phyloP scores from a whole-genome alignment of 2,888 invertebrate species.

The Pelosia muscerda region DNA sequence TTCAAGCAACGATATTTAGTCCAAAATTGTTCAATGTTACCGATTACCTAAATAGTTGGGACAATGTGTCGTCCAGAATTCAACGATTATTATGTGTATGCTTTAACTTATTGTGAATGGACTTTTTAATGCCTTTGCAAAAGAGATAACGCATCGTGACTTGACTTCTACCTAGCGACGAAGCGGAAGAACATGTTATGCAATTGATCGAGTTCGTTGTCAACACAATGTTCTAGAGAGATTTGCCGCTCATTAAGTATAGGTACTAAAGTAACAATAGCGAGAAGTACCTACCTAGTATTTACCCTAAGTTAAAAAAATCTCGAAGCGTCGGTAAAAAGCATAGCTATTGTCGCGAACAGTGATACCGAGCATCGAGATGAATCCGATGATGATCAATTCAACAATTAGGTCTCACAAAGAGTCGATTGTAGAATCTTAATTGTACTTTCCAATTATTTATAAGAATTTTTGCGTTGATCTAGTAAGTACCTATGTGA shows the following conservation, averaged over 20 bases:
- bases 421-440: not conserved
- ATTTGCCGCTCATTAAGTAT: conserved; percentile 40
- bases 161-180: conserved; percentile 26
- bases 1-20: not conserved
- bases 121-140: conserved; percentile 38
- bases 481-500: not conserved
- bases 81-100: conserved; percentile 25
- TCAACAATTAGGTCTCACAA: conserved; percentile 23
- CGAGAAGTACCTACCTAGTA: conserved; percentile 39
- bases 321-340: conserved; percentile 45
- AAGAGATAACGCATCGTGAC: conserved; percentile 47
- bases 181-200: conserved; percentile 50
- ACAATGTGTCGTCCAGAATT: conserved; percentile 28
- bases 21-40: conserved; percentile 33
- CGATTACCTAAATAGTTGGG: too few relatives aligned
- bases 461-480: not conserved
- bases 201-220: conserved; percentile 49
- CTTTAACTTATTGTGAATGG: conserved; percentile 24
- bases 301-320: conserved; percentile 28
- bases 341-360: conserved; percentile 39
- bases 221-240: conserved; percentile 43
- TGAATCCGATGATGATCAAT: conserved; percentile 19
- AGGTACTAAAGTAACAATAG: conserved; percentile 47
- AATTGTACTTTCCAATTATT: not conserved
- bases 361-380: conserved; percentile 23